A percentile compares a stretch with the other conserved stretches of the same genome.
Evolutionary conservation across 2,888 invertebrate species (phyloP).

Genomic region (Calameuta pallipes): DNA sequence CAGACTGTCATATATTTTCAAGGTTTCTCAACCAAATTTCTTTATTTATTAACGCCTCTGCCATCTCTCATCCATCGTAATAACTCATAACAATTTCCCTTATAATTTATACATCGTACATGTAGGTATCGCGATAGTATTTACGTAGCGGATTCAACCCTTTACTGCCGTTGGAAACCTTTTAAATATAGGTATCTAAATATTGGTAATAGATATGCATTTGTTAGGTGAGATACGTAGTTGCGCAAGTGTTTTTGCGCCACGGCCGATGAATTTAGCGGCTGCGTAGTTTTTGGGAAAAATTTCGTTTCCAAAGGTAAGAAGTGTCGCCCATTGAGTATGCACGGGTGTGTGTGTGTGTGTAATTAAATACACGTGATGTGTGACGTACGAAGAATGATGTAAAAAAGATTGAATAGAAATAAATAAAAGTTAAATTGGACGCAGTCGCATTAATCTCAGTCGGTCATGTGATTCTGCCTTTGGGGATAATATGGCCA

Average conservation of each 20-base stretch:
- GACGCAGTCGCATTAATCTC: neutral
- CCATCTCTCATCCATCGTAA: constrained; percentile 46
- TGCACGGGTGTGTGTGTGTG: too few species aligned
- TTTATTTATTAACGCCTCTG: constrained; percentile 51
- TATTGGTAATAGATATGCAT: neutral
- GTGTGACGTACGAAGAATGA: neutral
- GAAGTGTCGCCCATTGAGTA: too few species aligned
- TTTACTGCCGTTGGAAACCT: neutral
- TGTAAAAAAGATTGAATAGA: neutral
- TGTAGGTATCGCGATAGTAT: constrained; percentile 1
- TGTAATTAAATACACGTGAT: too few species aligned
- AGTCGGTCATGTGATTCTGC: neutral
- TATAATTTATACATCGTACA: neutral
- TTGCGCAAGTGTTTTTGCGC: too few species aligned
- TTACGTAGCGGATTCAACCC: neutral
- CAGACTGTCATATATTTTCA: neutral
- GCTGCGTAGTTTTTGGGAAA: neutral
- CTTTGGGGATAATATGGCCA: neutral
- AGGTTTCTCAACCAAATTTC: constrained; percentile 27
- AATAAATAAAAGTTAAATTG: neutral
- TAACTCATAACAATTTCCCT: constrained; percentile 49
- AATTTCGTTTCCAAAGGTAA: neutral
- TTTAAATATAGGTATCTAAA: neutral
- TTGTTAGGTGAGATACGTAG: neutral
- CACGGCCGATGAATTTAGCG: neutral